phyloP scores from a whole-genome alignment of 2,113 vertebrate genomes.

The Chrysemys picta region DNA sequence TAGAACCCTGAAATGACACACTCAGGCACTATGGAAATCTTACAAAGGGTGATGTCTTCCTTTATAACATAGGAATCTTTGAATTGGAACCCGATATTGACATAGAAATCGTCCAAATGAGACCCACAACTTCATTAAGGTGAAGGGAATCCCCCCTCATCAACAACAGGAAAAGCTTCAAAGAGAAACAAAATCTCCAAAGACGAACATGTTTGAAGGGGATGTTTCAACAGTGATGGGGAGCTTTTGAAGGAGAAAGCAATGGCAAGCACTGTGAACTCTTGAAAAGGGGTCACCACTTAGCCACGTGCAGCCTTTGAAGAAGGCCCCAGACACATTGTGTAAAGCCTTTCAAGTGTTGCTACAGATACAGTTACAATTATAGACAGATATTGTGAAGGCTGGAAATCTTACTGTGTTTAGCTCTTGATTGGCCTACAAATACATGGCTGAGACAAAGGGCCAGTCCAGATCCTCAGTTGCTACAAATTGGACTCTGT shows the following conservation, averaged over 20 bases:
- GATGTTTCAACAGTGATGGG: neutral
- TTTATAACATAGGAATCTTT: accelerated
- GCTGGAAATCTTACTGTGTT: conserved; percentile 3
- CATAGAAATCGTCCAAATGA: neutral
- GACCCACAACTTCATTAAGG: neutral
- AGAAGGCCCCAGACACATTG: conserved; percentile 5
- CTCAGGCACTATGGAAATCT: neutral
- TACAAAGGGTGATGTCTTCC: neutral
- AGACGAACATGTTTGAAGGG: neutral
- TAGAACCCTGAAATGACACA: neutral
- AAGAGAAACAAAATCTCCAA: neutral
- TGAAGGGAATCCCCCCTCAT: neutral
- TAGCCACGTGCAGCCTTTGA: neutral
- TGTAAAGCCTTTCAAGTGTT: conserved; percentile 9
- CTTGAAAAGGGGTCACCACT: neutral
- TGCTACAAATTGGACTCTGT: neutral
- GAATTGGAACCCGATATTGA: neutral
- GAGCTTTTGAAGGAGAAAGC: neutral
- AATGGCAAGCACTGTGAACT: neutral
- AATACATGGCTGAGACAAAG: neutral
- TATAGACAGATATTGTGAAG: neutral
- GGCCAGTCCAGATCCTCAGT: neutral
- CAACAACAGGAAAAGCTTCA: neutral
- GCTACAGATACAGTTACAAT: neutral
- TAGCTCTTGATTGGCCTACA: conserved; percentile 23